Evolutionary conservation across 2,888 invertebrate genomes (phyloP), one percentile per base, ranked within the genome.

Genomic region (Himalopsyche anomala): DNA sequence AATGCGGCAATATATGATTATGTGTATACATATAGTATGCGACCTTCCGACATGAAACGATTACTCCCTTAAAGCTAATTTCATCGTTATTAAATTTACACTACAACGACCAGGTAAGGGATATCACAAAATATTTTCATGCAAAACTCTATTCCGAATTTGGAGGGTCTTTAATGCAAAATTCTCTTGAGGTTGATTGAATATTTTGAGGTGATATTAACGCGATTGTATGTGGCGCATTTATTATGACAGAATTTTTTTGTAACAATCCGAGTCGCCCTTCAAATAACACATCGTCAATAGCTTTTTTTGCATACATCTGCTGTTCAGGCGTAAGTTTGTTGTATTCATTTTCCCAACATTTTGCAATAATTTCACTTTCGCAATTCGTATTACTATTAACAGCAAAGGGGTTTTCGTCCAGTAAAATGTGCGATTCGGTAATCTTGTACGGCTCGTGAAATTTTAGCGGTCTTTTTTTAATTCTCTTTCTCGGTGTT

Each of bases 261-360:
- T 19, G 19, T 42, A 81, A 42, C 28, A 51, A 51, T 45, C 81
- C 81, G 9, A 81, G 54, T 5, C 54, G 40, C 17, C 81, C 81
- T 54, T 81, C 45, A 54, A 19, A 81, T 12, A 81, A 42, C 3
- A 81, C 81, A 36, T 81, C 81, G 15, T 81, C 45, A 4, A 81
- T 81, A 12, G 81, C 81, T 36, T 81, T 81, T 17, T 81, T 81
- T 19, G 81, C 81, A 28, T 51, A 81, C 54, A 81, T 81, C 15
- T 81, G 81, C 19, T 81, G 81, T 54, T 81, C 81, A 5, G 81
- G 81, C 19, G 81, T 54, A 36, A 81, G 45, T 81, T 81, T 81
- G 19, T 81, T 45, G n/a, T 51, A 54, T 54, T 81, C 81, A 11
- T 45, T 54, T 28, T 45, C 81, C 81, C 81, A 81, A 45, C 45